Evolutionary conservation across 92 coral and sea anemone species (phyloP).

Genomic region (Scolanthus callimorphus): DNA sequence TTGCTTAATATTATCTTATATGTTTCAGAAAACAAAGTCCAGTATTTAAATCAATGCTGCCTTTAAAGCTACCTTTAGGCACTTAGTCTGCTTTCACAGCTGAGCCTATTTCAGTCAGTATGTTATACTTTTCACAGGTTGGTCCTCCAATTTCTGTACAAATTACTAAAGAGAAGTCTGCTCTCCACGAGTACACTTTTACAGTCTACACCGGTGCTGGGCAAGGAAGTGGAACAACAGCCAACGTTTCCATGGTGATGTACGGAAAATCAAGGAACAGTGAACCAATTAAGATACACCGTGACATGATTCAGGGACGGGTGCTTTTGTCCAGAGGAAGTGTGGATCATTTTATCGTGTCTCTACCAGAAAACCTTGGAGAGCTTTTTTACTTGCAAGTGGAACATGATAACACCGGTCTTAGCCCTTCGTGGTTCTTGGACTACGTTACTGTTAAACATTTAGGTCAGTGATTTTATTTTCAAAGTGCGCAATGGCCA

Average conservation of each 20-base stretch:
- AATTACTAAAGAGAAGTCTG: not conserved
- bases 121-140: not conserved
- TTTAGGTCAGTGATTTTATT: not conserved
- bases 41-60: no score
- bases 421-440: conserved; percentile 19
- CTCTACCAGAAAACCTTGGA: not conserved
- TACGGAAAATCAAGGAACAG: conserved; percentile 3
- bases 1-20: no score
- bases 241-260: conserved; percentile 20
- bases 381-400: not conserved
- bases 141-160: not conserved
- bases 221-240: conserved; percentile 11
- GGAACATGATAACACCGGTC: conserved; percentile 16
- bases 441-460: conserved; percentile 3
- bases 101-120: no score
- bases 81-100: no score
- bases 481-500: no score
- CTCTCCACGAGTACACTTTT: conserved; percentile 1
- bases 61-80: no score
- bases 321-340: conserved; percentile 1
- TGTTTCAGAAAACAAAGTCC: no score
- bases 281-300: not conserved
- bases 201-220: conserved; percentile 5
- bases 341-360: conserved; percentile 3
- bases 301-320: not conserved